Conservation (phyloP, 2,888 invertebrate species). For the Watsonalla cultraria region DNA sequence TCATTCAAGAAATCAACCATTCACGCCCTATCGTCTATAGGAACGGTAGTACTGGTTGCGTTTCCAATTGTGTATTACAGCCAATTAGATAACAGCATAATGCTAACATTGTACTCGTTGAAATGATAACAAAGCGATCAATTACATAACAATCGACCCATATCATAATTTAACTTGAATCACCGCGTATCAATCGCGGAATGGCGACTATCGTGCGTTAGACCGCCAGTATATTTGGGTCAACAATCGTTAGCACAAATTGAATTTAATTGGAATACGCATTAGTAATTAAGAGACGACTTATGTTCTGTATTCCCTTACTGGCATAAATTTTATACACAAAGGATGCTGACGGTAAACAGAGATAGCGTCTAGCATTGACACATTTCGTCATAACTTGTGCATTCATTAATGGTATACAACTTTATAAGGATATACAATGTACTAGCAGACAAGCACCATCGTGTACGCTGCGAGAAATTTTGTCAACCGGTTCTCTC, state of each 20-base stretch:
- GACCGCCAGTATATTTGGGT: slow-evolving; percentile 11
- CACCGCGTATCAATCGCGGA: slow-evolving; percentile 10
- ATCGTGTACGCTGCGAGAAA: no score
- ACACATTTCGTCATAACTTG: background rate
- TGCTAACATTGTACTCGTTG: no score
- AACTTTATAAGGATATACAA: background rate
- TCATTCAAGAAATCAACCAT: no score
- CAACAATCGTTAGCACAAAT: slow-evolving; percentile 23
- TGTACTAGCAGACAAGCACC: no score
- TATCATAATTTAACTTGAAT: slow-evolving; percentile 13
- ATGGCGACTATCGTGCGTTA: slow-evolving; percentile 8
- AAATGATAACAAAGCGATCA: slow-evolving; percentile 6
- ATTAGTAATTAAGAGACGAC: slow-evolving; percentile 7
- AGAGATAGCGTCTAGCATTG: background rate
- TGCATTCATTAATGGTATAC: background rate
- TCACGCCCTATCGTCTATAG: no score
- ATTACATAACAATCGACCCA: slow-evolving; percentile 14
- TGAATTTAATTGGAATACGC: slow-evolving; percentile 25
- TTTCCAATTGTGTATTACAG: no score
- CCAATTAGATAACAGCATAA: no score
- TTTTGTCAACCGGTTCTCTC: no score
- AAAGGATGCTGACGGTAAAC: background rate
- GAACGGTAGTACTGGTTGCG: no score
- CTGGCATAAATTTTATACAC: background rate
- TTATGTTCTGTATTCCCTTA: background rate